Conservation (phyloP, 2,888 invertebrate species). For the Atrina japonica region DNA sequence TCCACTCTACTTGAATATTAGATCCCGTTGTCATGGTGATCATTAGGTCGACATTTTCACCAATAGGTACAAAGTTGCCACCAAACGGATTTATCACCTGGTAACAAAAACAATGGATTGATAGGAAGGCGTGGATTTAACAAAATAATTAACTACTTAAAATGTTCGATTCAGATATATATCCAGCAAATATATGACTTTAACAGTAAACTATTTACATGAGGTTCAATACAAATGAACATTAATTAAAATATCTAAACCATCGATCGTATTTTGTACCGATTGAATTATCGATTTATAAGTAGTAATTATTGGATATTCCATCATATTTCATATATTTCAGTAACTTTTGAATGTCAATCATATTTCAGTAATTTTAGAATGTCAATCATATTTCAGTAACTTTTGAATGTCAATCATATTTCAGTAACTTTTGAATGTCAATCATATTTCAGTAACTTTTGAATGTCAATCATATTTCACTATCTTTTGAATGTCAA, state of each 20-base stretch:
- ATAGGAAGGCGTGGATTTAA: neutral
- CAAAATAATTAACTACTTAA: neutral
- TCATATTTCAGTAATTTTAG: no score
- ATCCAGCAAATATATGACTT: neutral
- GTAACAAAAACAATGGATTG: neutral
- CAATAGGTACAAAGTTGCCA: neutral
- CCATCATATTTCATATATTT: no score
- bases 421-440: no score
- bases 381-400: no score
- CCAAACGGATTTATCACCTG: neutral
- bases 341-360: no score
- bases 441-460: no score
- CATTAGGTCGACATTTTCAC: neutral
- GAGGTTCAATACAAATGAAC: neutral
- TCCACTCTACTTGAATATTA: constrained; percentile 30
- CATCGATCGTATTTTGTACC: neutral
- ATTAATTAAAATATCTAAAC: neutral
- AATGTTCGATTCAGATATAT: neutral
- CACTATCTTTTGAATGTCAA: no score
- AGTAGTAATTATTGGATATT: no score
- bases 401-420: no score
- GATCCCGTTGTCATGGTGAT: constrained; percentile 24
- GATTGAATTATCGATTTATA: no score
- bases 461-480: no score
- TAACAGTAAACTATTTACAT: neutral